Conservation (phyloP, 1,140 invertebrate species). For the Cherax quadricarinatus region DNA sequence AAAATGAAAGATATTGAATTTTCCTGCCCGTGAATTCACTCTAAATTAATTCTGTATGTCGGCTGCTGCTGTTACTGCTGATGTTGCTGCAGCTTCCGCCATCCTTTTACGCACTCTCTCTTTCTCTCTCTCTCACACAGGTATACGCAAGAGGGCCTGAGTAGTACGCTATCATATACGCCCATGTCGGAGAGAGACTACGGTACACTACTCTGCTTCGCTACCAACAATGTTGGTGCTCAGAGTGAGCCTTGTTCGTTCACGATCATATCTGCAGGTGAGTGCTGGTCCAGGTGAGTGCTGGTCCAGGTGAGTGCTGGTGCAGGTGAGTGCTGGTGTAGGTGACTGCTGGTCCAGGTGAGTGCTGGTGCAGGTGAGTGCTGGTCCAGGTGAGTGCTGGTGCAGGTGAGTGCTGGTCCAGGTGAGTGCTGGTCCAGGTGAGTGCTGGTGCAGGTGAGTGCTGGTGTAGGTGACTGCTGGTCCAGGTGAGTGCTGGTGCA, state of each 20-base stretch:
- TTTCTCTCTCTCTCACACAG: constrained; percentile 32
- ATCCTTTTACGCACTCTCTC: background rate
- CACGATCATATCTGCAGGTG: constrained; percentile 84
- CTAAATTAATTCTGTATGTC: too few relatives aligned
- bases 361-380: too few relatives aligned
- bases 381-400: too few relatives aligned
- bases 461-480: too few relatives aligned
- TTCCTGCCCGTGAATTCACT: too few relatives aligned
- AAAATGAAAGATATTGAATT: too few relatives aligned
- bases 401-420: background rate
- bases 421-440: background rate
- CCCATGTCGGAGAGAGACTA: constrained; percentile 91
- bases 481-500: too few relatives aligned
- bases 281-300: constrained; percentile 14
- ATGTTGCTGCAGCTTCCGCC: too few relatives aligned
- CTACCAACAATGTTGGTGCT: constrained; percentile 81
- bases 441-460: too few relatives aligned
- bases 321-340: too few relatives aligned
- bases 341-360: too few relatives aligned
- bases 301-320: background rate
- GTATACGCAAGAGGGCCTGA: constrained; percentile 77
- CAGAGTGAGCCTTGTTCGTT: constrained; percentile 83
- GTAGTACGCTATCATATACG: constrained; percentile 88
- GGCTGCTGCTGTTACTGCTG: too few relatives aligned
- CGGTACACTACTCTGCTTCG: constrained; percentile 84